Evolutionary conservation across 2,113 vertebrate genomes (phyloP), one percentile per base, ranked within the genome.

Genomic region (Vulpes lagopus): DNA sequence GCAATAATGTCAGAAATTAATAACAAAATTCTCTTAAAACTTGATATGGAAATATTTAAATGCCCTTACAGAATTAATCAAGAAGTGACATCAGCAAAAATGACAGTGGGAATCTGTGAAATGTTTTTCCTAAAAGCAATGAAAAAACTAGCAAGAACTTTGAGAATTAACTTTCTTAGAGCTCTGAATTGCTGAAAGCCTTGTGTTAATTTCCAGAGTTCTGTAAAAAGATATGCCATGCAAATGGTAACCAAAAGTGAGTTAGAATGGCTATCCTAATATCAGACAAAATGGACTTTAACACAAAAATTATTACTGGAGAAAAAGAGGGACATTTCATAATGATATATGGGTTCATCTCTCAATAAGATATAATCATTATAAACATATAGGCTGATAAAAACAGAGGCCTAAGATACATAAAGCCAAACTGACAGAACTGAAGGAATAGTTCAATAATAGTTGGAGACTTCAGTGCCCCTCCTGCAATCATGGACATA

Each of bases 381-480:
- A 57, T 74, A 60, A 88, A 62, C 14, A 71, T 57, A 53, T 12
- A 69, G 9, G 38, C 6, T 51, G 9, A 5, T 53, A 87, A 90
- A 11, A 86, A 82, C 20, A 90, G n/a, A 87, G 51, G 9, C 53
- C 22, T 27, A 90, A 80, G 80, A 76, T 73, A 49, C 62, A 71
- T 64, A 83, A 94, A 96, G 65, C 81, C 74, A 92, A 95, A 92
- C 3, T 76, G 60, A 89, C 23, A 78, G 12, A 74, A 94, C 67
- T 86, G 4, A 94, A 92, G 51, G 94, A 95, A 87, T 92, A 57
- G 51, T 49, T 92, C 22, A 62, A 23, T 30, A 92, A 67, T 76
- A 64, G 23, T 71, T 57, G 69, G 71, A 64, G 27, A 81, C 49
- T 69, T 69, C n/a, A 89, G 12, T 71, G 35, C 17, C 4, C 53